Evolutionary conservation across 2,797 vertebrate species (phyloP).

Genomic region (Microctenopoma stevenorrisi): DNA sequence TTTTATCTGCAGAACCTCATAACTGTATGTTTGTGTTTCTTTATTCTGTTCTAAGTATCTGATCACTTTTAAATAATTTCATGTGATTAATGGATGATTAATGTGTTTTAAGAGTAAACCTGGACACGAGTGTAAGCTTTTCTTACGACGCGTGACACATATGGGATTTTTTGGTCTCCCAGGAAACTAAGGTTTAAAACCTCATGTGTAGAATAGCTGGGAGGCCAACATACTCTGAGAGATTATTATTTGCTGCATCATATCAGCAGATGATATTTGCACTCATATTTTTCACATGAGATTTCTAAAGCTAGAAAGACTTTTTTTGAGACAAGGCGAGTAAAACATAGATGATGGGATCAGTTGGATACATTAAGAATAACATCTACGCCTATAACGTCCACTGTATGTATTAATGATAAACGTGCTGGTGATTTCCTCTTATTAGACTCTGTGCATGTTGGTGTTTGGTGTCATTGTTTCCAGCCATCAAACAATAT

Average conservation of each 20-base stretch:
- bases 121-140: conserved; percentile 2
- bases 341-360: conserved; percentile 22
- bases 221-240: conserved; percentile 14
- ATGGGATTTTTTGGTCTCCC: conserved; percentile 15
- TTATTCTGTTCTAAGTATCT: conserved; percentile 7
- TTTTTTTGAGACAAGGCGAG: conserved; percentile 5
- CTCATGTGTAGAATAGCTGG: conserved; percentile 37
- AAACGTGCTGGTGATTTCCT: conserved; percentile 20
- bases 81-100: conserved; percentile 26
- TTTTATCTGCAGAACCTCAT: conserved; percentile 22
- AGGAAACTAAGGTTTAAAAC: conserved; percentile 20
- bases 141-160: not conserved
- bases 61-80: conserved; percentile 16
- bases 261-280: conserved; percentile 21
- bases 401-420: conserved; percentile 25
- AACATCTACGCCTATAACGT: conserved; percentile 29
- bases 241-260: conserved; percentile 28
- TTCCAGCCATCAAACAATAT: conserved; percentile 51
- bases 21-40: conserved; percentile 22
- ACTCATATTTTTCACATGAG: conserved; percentile 16
- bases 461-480: conserved; percentile 65
- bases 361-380: conserved; percentile 32
- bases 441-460: conserved; percentile 18
- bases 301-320: not conserved
- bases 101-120: conserved; percentile 19